Evolutionary conservation across 2,797 vertebrate genomes (phyloP).

Genomic region (Typhlichthys subterraneus): DNA sequence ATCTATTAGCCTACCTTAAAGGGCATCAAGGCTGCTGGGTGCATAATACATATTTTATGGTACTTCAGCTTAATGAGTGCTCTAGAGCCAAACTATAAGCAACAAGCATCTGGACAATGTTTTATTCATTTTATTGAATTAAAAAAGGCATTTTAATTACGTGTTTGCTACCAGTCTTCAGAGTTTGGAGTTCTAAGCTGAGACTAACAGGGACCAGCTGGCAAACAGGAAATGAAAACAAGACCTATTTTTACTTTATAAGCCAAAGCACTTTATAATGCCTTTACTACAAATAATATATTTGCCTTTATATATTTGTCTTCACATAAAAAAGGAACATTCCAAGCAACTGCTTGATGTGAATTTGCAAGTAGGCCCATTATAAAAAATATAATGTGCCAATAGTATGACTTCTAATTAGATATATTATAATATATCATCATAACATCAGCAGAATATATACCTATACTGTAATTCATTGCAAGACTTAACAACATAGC

Average conservation of each 20-base stretch:
- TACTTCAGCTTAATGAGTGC: neutral
- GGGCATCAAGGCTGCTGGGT: neutral
- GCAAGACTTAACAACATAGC: conserved; percentile 50
- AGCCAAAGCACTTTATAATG: no score
- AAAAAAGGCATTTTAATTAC: no score
- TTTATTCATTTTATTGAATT: no score
- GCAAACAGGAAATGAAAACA: no score
- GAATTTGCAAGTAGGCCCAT: neutral
- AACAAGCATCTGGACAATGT: neutral
- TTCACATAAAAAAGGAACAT: neutral
- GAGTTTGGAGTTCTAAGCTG: no score
- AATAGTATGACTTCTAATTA: neutral
- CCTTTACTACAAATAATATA: no score
- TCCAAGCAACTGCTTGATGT: neutral
- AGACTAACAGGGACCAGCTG: no score
- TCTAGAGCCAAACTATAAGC: neutral
- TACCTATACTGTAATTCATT: neutral
- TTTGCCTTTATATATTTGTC: no score
- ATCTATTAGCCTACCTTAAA: neutral
- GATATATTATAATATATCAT: neutral
- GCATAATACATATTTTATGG: conserved; percentile 4
- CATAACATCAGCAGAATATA: conserved; percentile 14
- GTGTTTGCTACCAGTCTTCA: neutral
- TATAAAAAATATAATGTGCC: neutral
- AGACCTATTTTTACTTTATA: no score